Percentiles rank a stretch among this genome's conserved stretches.
Evolutionary conservation across 2,113 vertebrate genomes (phyloP).

Genomic region (Lipotes vexillifer): DNA sequence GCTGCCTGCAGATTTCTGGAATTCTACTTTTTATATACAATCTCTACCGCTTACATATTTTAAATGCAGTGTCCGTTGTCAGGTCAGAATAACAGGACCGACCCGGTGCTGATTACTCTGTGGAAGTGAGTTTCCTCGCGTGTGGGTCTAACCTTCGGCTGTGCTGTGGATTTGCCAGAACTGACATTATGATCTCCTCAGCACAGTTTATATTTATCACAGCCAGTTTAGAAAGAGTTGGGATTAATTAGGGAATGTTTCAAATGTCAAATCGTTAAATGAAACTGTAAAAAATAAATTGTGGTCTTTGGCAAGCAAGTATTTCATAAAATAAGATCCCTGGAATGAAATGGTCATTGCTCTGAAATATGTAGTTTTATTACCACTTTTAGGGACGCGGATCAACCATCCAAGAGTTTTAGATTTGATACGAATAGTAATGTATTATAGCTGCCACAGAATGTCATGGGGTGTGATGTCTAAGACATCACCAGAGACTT

Average conservation of each 20-base stretch:
- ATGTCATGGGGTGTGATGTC: conserved; percentile 52
- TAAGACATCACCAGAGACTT: conserved; percentile 16
- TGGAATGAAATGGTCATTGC: not conserved
- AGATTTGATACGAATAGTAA: conserved; percentile 52
- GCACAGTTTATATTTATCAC: conserved; percentile 61
- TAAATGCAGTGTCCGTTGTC: not conserved
- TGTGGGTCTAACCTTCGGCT: conserved; percentile 28
- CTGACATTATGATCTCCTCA: conserved; percentile 26
- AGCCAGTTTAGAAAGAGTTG: conserved; percentile 65
- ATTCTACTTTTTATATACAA: not conserved
- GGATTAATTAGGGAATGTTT: conserved; percentile 72
- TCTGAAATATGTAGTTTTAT: conserved; percentile 55
- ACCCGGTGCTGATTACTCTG: fast-evolving
- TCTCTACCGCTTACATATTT: fast-evolving
- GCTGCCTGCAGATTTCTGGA: no score
- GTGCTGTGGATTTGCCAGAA: conserved; percentile 24
- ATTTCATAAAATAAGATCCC: conserved; percentile 53
- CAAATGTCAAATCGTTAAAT: conserved; percentile 72
- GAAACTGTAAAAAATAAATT: conserved; percentile 72
- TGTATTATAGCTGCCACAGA: not conserved
- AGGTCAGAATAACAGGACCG: not conserved
- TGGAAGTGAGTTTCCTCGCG: not conserved
- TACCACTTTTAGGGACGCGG: conserved; percentile 36
- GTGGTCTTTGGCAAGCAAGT: conserved; percentile 60
- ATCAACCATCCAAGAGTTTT: conserved; percentile 58